Base-by-base conservation (phyloP, 2,797 vertebrate species). In the Prunella strophiata region DNA sequence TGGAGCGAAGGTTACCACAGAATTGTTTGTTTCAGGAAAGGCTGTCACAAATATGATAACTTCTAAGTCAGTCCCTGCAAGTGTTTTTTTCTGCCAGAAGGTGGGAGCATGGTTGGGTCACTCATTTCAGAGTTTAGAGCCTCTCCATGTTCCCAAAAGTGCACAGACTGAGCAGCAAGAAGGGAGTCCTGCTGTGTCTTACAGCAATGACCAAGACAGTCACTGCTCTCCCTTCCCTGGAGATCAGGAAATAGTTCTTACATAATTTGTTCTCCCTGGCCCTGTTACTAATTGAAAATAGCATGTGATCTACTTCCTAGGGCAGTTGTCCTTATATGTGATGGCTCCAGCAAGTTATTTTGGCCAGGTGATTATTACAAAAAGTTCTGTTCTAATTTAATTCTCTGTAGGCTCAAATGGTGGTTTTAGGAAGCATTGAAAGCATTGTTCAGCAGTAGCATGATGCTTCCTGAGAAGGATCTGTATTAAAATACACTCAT, bases 331-430 rank as follows among this genome's bases (percentile, higher is more conserved):
- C 83, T 95, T 88, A 67, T 74, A 79, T 76, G 71, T 79, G 76
- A 36, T 32, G 43, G 66, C 43, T 91, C 58, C 63, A 90, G 74
- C 40, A 73, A 96, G 88, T 88, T 92, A 94, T 94, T 96, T 87
- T 94, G 86, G 81, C 92, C 68, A 63, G 22, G 16, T 78, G 72
- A 88, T 92, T 88, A 85, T 80, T 58, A 82, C 38, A 81, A 87
- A 91, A 94, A 95, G 47, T 54, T 88, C 79, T 2, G 5, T 92
- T 95, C 92, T 91, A 94, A 95, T 88, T 93, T 89, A 93, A 90
- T 90, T 94, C 85, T 76, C 83, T 0, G 2, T 50, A 85, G 77
- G 83, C 93, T 94, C 74, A 93, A 90, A 72, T 59, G 66, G 48
- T 93, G 62, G 18, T 27, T 88, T 88, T 55, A 79, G 66, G 70